These are phyloP conservation scores for Dendrolimus punctatus DNA, from an alignment of 1,140 invertebrate species.

Conservation along the genomic window DNA sequence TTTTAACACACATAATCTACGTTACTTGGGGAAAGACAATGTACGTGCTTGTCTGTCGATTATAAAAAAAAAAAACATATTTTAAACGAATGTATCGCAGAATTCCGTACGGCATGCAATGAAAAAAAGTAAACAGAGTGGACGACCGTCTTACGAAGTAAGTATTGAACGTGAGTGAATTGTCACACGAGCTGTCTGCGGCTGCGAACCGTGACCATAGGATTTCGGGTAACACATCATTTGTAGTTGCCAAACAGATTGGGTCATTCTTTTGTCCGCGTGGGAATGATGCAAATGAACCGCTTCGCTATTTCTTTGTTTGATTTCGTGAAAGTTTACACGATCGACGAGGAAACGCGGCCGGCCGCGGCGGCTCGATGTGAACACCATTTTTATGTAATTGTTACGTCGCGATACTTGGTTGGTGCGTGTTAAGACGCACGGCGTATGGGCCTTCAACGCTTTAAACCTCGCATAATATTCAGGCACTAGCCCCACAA, in stretches of 20 bases:
- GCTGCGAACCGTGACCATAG: slow-evolving; percentile 45
- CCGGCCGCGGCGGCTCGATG: slow-evolving; percentile 43
- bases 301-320: slow-evolving; percentile 69
- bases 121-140: too few species aligned
- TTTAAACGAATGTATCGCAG: too few species aligned
- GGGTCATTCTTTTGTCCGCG: slow-evolving; percentile 67
- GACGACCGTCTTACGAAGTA: neutral
- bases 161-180: neutral
- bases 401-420: slow-evolving; percentile 55
- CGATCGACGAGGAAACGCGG: slow-evolving; percentile 66
- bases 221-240: slow-evolving; percentile 56
- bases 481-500: too few species aligned
- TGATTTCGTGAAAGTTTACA: slow-evolving; percentile 71
- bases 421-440: slow-evolving; percentile 18
- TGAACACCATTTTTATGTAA: slow-evolving; percentile 70
- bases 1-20: too few species aligned
- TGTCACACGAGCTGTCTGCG: neutral
- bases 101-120: too few species aligned
- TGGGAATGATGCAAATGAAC: slow-evolving; percentile 70
- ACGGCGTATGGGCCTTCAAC: slow-evolving; percentile 10
- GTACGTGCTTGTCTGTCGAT: too few species aligned
- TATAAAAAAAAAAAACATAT: too few species aligned
- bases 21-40: too few species aligned
- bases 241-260: slow-evolving; percentile 60
- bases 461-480: neutral